Evolutionary conservation across 1,140 invertebrate genomes (phyloP), one percentile per base, ranked within the genome.

Genomic region (Holcopasites calliopsidis): DNA sequence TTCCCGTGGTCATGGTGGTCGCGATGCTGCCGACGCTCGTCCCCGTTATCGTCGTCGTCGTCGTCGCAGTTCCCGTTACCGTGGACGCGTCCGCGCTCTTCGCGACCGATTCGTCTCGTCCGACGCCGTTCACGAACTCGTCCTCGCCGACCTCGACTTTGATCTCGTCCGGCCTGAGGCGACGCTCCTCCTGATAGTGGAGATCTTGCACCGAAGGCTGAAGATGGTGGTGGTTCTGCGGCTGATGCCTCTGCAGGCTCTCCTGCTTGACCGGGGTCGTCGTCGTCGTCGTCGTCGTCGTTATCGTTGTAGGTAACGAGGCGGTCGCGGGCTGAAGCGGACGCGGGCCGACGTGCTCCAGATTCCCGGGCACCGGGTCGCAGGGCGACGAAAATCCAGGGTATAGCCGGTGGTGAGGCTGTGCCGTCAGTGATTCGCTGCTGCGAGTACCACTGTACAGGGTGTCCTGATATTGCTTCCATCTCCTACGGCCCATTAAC

Each of bases 401-500:
- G 62, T 86, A 87, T 64, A 88, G 79, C 77, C 86, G 86, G 70
- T 87, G 84, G 76, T 86, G 86, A 70, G 82, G 79, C 72, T 83
- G 87, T 73, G 85, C 71, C 76, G 84, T 77, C 77, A 77, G 49
- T 82, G 85, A 81, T 81, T 85, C 71, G 76, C 92, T 95, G 88
- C 93, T 91, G 92, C 93, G 90, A 92, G 90, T 90, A 87, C 91
- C 93, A 90, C 92, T 94, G 91, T 93, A 93, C 92, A 95, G 93
- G 91, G 93, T 95, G 93, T 96, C 96, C 94, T 95, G 97, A 92
- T 96, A 97, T 92, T 96, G 94, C 94, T 95, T 96, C 95, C 97
- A 97, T 96, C 95, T 96, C 94, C 96, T 95, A 94, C 95, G 94
- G 94, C 96, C 97, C 95, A 97, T 97, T 93, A 97, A 96, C 94